Conservation (phyloP, 2,113 vertebrate genomes). For the Epinephelus lanceolatus region DNA sequence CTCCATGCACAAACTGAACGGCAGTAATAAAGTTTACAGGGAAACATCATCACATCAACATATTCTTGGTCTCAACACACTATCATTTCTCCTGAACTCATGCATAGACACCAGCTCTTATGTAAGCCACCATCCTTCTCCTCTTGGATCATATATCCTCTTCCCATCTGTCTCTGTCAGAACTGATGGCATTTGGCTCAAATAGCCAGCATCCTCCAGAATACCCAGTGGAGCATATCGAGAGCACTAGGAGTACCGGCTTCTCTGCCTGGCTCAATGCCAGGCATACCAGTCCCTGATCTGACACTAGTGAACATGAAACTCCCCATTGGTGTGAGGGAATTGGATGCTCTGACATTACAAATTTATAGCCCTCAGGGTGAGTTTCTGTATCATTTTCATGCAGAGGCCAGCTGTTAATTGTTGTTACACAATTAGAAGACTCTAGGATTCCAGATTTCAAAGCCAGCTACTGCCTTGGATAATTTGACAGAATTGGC, state of each 20-base stretch:
- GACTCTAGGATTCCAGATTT: slow-evolving; percentile 20
- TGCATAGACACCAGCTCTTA: background rate
- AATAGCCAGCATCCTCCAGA: slow-evolving; percentile 29
- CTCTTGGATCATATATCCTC: background rate
- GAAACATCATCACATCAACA: slow-evolving; percentile 9
- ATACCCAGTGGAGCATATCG: slow-evolving; percentile 33
- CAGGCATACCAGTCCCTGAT: slow-evolving; percentile 33
- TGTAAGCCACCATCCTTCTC: background rate
- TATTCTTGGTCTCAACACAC: slow-evolving; percentile 10
- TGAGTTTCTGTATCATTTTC: slow-evolving; percentile 23
- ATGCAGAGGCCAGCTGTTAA: slow-evolving; percentile 31
- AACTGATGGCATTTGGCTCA: slow-evolving; percentile 42
- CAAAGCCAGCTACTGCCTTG: slow-evolving; percentile 16
- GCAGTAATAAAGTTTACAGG: background rate
- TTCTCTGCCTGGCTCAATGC: slow-evolving; percentile 5
- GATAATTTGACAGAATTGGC: slow-evolving; percentile 53
- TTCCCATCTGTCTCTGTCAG: slow-evolving; percentile 50
- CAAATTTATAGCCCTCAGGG: slow-evolving; percentile 28
- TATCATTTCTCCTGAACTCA: slow-evolving; percentile 3
- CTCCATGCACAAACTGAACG: background rate
- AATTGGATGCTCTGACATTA: slow-evolving; percentile 25
- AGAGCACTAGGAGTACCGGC: background rate
- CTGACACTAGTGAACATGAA: slow-evolving; percentile 36
- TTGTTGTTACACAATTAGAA: slow-evolving; percentile 34
- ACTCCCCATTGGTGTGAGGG: slow-evolving; percentile 7